Evolutionary conservation across 1,140 invertebrate genomes (phyloP).

Genomic region (Sitobion miscanthi): DNA sequence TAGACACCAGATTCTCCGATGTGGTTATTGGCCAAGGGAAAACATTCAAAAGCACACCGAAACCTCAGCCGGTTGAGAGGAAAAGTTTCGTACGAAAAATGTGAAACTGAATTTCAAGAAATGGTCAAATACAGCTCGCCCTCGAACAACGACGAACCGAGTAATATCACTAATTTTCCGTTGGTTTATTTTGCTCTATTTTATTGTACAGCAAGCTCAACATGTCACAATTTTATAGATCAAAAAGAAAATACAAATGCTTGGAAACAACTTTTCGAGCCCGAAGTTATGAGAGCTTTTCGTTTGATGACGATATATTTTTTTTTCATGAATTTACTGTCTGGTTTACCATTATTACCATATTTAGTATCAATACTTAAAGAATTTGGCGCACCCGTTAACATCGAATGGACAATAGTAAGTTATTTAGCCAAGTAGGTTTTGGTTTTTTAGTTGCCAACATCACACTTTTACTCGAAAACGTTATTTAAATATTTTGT

Average conservation of each 20-base stretch:
- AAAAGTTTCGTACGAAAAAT: constrained; percentile 63
- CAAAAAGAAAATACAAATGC: not conserved
- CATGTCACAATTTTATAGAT: not conserved
- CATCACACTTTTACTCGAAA: not conserved
- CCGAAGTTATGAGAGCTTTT: not conserved
- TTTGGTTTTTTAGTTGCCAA: not conserved
- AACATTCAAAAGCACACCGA: constrained; percentile 64
- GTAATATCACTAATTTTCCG: not conserved
- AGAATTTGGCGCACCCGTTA: not conserved
- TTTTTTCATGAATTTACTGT: not conserved
- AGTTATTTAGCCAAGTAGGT: not conserved
- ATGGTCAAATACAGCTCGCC: constrained; percentile 42
- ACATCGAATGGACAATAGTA: constrained; percentile 31
- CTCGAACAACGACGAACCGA: not conserved
- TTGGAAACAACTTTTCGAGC: constrained; percentile 4
- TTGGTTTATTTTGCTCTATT: not conserved
- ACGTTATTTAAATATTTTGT: not conserved
- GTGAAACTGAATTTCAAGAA: constrained; percentile 63
- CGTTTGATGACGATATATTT: not conserved
- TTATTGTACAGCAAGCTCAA: not conserved
- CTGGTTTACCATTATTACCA: not conserved
- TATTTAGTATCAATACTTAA: not conserved
- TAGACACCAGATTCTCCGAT: constrained; percentile 70
- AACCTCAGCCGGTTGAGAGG: constrained; percentile 65
- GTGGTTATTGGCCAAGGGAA: constrained; percentile 67